Base-by-base conservation (phyloP, 1,140 invertebrate species). In the Platyura marginata region DNA sequence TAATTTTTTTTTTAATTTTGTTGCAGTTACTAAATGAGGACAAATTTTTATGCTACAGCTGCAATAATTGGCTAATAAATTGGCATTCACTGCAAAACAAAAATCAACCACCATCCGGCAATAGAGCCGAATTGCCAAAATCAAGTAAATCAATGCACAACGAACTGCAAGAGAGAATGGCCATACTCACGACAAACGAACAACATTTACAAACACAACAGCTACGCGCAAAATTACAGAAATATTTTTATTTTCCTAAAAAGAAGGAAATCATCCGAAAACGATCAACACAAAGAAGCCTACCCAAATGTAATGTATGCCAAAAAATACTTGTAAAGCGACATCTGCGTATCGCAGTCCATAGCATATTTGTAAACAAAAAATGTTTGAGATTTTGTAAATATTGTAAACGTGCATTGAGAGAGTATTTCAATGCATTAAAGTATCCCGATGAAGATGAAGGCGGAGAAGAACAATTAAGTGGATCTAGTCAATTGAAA, bases 11-110 rank as follows among this genome's bases (percentile, higher is more conserved):
- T 13, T n/a, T 32, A 25, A 5, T 19, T 41, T 37, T 8, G 8
- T 50, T 55, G 16, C 48, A 57, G 55, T 55, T 55, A 1, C 20
- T 56, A 6, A 58, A 60, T 32, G 57, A 61, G 46, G 57, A 61
- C 35, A 61, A 61, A 46, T 61, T 56, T 44, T 46, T 61, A 22
- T 61, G 58, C 51, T 61, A 58, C 43, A 58, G 57, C 45, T 61
- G 58, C 48, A 61, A 61, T 46, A 61, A 61, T 42, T 61, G 57
- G 57, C 48, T 61, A 4, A 60, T 61, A 43, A 61, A 61, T 37
- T 61, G 58, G 58, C 56, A 61, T 23, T 60, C 57, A 32, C 44
- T 61, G 45, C 58, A 58, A 40, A 40, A 40, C 9, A 21, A 22
- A 13, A 40, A 23, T 21, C 15, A 34, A n/a, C 32, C 3, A 34